Evolutionary conservation across 2,888 invertebrate genomes (phyloP).

Genomic region (Drosophila vallismaia): DNA sequence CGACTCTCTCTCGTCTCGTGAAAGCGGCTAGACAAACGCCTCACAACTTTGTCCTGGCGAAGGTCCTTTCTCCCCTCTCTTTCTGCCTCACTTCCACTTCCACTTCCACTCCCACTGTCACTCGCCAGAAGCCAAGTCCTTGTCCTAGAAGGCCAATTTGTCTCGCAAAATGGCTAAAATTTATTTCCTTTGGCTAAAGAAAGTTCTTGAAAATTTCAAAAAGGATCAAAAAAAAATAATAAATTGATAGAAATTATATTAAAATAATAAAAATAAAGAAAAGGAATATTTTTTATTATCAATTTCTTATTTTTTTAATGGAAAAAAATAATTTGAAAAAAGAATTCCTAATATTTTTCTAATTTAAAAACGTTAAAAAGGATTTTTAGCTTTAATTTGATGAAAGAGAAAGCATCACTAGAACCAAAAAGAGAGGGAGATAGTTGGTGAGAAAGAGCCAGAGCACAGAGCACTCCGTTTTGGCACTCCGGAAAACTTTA

Average conservation of each 20-base stretch:
- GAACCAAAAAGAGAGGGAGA: not conserved
- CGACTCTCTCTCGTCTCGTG: constrained; percentile 37
- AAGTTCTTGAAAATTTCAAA: too few relatives aligned
- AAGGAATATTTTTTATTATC: too few relatives aligned
- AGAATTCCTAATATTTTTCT: too few relatives aligned
- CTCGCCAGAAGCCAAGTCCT: not conserved
- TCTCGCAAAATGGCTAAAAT: not conserved
- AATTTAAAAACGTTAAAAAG: too few relatives aligned
- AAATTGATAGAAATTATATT: too few relatives aligned
- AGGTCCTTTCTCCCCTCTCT: constrained; percentile 8
- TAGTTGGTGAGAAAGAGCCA: not conserved
- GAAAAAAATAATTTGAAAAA: too few relatives aligned
- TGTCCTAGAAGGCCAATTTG: constrained; percentile 47
- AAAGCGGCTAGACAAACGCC: constrained; percentile 65
- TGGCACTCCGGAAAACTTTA: constrained; percentile 29
- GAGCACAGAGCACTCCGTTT: constrained; percentile 11
- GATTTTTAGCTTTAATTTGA: too few relatives aligned
- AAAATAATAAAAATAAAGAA: too few relatives aligned
- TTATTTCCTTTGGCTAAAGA: too few relatives aligned
- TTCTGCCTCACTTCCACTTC: not conserved
- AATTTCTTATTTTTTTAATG: too few relatives aligned
- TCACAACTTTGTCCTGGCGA: constrained; percentile 66
- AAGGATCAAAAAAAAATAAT: too few relatives aligned
- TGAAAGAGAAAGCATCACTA: constrained; percentile 4
- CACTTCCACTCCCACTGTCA: constrained; percentile 4